These are phyloP conservation scores for Drymodes brunneopygia DNA, from an alignment of 2,113 vertebrate genomes.

Conservation along the genomic window DNA sequence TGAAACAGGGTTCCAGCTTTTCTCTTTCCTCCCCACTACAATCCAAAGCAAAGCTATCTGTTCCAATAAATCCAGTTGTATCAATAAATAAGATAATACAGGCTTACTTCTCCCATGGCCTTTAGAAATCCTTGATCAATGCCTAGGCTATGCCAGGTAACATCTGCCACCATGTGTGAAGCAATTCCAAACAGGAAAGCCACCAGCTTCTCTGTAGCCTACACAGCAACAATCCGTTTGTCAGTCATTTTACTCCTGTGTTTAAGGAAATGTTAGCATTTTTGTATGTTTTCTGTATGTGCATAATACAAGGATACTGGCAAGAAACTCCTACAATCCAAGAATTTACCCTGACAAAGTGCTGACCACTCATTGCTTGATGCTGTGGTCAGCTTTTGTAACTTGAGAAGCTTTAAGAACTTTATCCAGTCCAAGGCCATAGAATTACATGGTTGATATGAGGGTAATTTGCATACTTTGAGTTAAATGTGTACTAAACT, in stretches of 20 bases:
- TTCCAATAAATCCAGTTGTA: not conserved
- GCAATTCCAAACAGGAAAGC: constrained; percentile 78
- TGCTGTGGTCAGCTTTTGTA: not conserved
- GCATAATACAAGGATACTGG: not conserved
- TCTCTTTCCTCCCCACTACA: not conserved
- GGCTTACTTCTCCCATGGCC: constrained; percentile 76
- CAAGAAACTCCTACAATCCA: not conserved
- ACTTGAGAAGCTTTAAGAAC: not conserved
- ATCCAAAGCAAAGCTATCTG: not conserved
- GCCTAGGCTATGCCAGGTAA: constrained; percentile 78
- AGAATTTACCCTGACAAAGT: not conserved
- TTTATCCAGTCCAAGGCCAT: not conserved
- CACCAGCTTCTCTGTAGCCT: constrained; percentile 78
- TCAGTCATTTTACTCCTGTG: not conserved
- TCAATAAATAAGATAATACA: not conserved
- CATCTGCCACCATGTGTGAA: constrained; percentile 78
- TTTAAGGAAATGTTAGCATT: not conserved
- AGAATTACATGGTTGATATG: not conserved
- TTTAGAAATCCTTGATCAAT: constrained; percentile 76
- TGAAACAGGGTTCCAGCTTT: not conserved
- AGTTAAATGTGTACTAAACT: not conserved
- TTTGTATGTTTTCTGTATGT: fast-evolving
- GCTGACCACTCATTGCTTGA: not conserved
- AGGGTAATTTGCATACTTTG: not conserved
- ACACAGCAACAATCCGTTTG: not conserved